Evolutionary conservation across 2,888 invertebrate species (phyloP).

Genomic region (Zonitis immaculata): DNA sequence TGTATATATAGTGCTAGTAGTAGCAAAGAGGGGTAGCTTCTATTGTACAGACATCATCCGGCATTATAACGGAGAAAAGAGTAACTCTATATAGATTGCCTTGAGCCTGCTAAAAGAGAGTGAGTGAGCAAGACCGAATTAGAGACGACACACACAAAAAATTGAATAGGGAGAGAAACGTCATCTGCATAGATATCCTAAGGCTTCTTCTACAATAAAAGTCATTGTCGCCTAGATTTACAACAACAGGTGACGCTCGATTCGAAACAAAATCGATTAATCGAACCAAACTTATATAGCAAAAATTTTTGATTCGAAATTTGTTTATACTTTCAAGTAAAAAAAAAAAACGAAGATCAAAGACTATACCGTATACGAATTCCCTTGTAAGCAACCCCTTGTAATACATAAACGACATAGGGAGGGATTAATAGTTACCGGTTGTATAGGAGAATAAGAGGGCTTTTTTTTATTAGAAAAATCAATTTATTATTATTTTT

Average conservation of each 20-base stretch:
- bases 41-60: slow-evolving; percentile 38
- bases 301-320: too few species aligned
- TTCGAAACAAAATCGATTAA: not conserved
- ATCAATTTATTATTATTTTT: too few species aligned
- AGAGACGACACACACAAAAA: not conserved
- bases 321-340: too few species aligned
- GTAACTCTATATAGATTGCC: slow-evolving; percentile 14
- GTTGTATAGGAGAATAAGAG: too few species aligned
- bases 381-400: too few species aligned
- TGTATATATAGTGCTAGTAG: not conserved
- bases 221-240: slow-evolving; percentile 7
- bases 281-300: too few species aligned
- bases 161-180: slow-evolving; percentile 12
- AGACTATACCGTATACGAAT: too few species aligned
- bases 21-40: slow-evolving; percentile 21
- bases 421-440: too few species aligned
- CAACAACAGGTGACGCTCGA: slow-evolving; percentile 24
- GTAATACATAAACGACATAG: too few species aligned
- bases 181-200: slow-evolving; percentile 24
- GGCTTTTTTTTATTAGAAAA: not conserved
- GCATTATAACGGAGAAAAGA: slow-evolving; percentile 32
- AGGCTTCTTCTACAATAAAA: slow-evolving; percentile 13
- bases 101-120: not conserved
- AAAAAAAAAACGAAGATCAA: too few species aligned
- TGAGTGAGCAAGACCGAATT: not conserved